phyloP scores from a whole-genome alignment of 2,797 vertebrate genomes.

The Podargus strigoides region DNA sequence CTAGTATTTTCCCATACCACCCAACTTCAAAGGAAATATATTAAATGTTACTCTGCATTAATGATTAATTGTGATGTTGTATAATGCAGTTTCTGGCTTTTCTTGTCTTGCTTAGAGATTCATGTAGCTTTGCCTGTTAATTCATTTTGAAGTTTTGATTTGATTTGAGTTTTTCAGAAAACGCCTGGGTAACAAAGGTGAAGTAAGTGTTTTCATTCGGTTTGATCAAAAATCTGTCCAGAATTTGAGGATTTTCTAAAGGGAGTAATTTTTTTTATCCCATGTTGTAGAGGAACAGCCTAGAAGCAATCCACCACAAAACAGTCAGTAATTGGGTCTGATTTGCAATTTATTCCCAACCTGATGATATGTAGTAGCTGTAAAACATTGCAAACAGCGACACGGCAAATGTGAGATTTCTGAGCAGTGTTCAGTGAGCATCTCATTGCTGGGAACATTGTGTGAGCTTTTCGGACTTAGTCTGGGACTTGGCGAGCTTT shows the following conservation, averaged over 20 bases:
- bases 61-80: not conserved
- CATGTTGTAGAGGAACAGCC: not conserved
- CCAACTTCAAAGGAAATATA: conserved; percentile 31
- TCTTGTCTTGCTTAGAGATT: not conserved
- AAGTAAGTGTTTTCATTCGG: not conserved
- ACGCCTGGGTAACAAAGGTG: not conserved
- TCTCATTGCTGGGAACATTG: not conserved
- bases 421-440: not conserved
- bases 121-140: not conserved
- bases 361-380: not conserved
- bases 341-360: not conserved
- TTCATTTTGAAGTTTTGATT: not conserved
- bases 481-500: not conserved
- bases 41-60: conserved; percentile 6
- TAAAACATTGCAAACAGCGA: not conserved
- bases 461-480: not conserved
- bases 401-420: not conserved
- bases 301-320: not conserved
- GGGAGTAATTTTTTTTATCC: not conserved
- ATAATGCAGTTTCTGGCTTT: conserved; percentile 9
- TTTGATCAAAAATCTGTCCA: not conserved
- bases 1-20: not conserved
- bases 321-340: not conserved
- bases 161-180: not conserved
- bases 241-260: not conserved